Percentiles rank a stretch among this genome's conserved stretches.
Evolutionary conservation across 2,888 invertebrate genomes (phyloP).

Genomic region (Lampropteryx suffumata): DNA sequence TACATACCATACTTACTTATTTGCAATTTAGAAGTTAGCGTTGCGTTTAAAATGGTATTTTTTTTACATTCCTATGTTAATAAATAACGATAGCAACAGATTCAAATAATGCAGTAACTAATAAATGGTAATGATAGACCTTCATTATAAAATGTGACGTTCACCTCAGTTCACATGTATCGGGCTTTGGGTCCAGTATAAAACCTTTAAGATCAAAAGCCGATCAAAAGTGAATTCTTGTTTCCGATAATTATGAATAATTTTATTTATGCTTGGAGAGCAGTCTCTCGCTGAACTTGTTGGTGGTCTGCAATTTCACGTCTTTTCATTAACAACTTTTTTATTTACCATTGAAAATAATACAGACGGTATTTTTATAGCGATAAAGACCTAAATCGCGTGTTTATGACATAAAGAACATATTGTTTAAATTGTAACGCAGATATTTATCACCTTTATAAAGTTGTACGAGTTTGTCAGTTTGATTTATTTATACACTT

Average conservation of each 20-base stretch:
- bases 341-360: slow-evolving; percentile 36
- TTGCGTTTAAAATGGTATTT: too few relatives aligned
- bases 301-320: slow-evolving; percentile 58
- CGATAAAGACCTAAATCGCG: slow-evolving; percentile 42
- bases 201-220: slow-evolving; percentile 9
- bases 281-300: slow-evolving; percentile 50
- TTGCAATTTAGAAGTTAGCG: too few relatives aligned
- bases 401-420: slow-evolving; percentile 22
- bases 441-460: slow-evolving; percentile 54
- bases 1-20: too few relatives aligned
- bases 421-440: slow-evolving; percentile 35
- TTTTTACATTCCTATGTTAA: too few relatives aligned
- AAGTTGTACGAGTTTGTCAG: slow-evolving; percentile 56
- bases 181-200: neutral
- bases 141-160: too few relatives aligned
- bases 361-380: slow-evolving; percentile 34
- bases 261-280: slow-evolving; percentile 55
- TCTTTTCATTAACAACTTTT: slow-evolving; percentile 39
- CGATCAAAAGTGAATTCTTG: slow-evolving; percentile 30
- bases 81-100: too few relatives aligned
- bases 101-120: too few relatives aligned
- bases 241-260: slow-evolving; percentile 54
- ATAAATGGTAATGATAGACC: too few relatives aligned
- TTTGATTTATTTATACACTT: slow-evolving; percentile 48
- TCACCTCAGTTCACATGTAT: too few relatives aligned